Base-by-base conservation (phyloP, 2,888 invertebrate genomes). In the Halictus ligatus region DNA sequence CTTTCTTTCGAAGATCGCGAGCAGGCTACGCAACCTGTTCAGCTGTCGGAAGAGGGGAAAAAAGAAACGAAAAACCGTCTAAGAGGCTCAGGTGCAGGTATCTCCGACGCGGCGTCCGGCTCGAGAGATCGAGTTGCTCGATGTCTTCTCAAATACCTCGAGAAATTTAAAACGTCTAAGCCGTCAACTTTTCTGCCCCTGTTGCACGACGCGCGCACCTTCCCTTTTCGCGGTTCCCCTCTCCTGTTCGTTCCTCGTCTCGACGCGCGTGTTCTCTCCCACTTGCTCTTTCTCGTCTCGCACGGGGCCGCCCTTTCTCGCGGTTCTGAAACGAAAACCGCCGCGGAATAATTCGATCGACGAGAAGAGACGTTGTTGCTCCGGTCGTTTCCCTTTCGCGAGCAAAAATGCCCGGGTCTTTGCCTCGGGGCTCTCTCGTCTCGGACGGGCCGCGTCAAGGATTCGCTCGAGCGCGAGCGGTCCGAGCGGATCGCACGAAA, bases 161-260 rank as follows among this genome's bases (percentile, higher is more conserved):
- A 92, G 95, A 94, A 95, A 95, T 93, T 93, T 92, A 93, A 95
- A 94, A 94, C 95, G 93, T 93, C 92, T 94, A 94, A 94, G 93
- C 93, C 92, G 92, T 89, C 92, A 93, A 94, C 93, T 95, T 94
- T 94, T 94, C 92, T 92, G 91, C 92, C 92, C 88, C 90, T 89
- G 85, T 91, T 91, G 76, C 88, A 85, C 18, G 82, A 87, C 83
- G 87, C 76, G 84, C 50, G 75, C 76, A 40, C 78, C 82, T 87
- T 75, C 69, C 67, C 58, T 50, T 58, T 15, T 71, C 75, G 67
- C 77, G 40, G 75, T 73, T 67, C 67, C 54, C n/a, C 64, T 43
- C 50, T 35, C 35, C 4, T 13, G 46, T 29, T 29, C 50, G 12
- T 21, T 35, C 29, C 29, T 8, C 54, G 10, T 58, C 48, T n/a